phyloP scores from a whole-genome alignment of 2,113 vertebrate genomes.

The Anoplopoma fimbria region DNA sequence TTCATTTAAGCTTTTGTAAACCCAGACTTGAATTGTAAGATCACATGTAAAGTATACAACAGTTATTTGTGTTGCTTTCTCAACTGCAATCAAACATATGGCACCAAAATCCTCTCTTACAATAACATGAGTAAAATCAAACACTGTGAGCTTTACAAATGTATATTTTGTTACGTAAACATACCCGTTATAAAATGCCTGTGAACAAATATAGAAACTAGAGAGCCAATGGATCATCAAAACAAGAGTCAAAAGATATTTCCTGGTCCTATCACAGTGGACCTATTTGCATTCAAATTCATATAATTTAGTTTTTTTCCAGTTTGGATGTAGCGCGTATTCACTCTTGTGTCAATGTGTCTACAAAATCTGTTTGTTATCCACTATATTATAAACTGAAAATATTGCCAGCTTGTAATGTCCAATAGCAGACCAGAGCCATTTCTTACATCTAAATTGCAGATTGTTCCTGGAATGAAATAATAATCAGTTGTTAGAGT shows the following conservation, averaged over 20 bases:
- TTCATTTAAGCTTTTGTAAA: not conserved
- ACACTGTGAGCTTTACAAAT: not conserved
- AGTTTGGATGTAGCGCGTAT: not conserved
- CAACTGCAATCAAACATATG: not conserved
- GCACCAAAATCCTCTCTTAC: not conserved
- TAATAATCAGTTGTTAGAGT: conserved; percentile 28
- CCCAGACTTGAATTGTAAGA: not conserved
- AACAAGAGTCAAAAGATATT: too few relatives aligned
- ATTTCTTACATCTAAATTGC: conserved; percentile 36
- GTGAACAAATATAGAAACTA: conserved; percentile 36
- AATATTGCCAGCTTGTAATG: conserved; percentile 15
- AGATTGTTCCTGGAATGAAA: conserved; percentile 56
- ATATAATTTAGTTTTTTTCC: conserved; percentile 27
- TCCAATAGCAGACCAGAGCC: conserved; percentile 19
- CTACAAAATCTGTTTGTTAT: conserved; percentile 24
- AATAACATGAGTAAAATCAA: not conserved
- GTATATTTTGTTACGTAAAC: not conserved
- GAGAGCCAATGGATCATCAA: conserved; percentile 1
- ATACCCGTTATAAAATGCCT: not conserved
- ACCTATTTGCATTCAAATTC: conserved; percentile 46
- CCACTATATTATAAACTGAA: conserved; percentile 11
- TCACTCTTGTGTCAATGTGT: conserved; percentile 15
- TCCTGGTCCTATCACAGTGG: not conserved
- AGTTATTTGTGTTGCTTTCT: not conserved
- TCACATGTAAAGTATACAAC: not conserved